These are phyloP conservation scores for Crioceris asparagi DNA, from an alignment of 2,888 invertebrate genomes.

Conservation along the genomic window DNA sequence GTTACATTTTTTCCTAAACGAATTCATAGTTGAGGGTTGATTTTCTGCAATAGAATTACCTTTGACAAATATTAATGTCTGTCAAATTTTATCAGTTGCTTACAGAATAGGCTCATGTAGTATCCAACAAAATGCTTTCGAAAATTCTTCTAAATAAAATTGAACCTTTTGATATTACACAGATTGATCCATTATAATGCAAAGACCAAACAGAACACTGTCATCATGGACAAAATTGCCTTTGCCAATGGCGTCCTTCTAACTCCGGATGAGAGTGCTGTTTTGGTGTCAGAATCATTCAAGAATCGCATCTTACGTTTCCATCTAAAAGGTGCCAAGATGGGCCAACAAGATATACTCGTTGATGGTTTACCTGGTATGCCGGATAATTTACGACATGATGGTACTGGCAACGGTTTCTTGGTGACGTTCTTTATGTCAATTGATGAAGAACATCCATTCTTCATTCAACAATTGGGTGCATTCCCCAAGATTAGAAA, in stretches of 20 bases:
- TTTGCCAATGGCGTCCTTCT: constrained; percentile 85
- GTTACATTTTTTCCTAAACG: too few relatives aligned
- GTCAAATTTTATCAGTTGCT: too few relatives aligned
- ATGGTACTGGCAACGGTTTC: constrained; percentile 29
- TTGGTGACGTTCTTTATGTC: constrained; percentile 49
- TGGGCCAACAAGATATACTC: constrained; percentile 64
- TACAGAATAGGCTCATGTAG: too few relatives aligned
- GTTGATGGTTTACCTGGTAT: constrained; percentile 66
- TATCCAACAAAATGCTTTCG: too few relatives aligned
- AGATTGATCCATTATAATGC: constrained; percentile 77
- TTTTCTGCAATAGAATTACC: too few relatives aligned
- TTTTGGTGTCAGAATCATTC: constrained; percentile 67
- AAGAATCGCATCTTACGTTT: constrained; percentile 61
- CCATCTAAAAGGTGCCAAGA: constrained; percentile 68
- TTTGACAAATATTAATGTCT: too few relatives aligned
- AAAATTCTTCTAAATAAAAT: too few relatives aligned
- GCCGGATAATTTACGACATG: constrained; percentile 1
- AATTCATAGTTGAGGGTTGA: too few relatives aligned
- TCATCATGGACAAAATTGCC: constrained; percentile 63
- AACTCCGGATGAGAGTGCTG: constrained; percentile 68
- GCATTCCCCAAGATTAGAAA: constrained; percentile 55
- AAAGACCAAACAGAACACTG: constrained; percentile 61
- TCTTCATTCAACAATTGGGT: constrained; percentile 43
- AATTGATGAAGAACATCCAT: constrained; percentile 47
- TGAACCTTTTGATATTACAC: too few relatives aligned